Base-by-base conservation (phyloP, 2,888 invertebrate genomes). In the Eupsilia transversa region DNA sequence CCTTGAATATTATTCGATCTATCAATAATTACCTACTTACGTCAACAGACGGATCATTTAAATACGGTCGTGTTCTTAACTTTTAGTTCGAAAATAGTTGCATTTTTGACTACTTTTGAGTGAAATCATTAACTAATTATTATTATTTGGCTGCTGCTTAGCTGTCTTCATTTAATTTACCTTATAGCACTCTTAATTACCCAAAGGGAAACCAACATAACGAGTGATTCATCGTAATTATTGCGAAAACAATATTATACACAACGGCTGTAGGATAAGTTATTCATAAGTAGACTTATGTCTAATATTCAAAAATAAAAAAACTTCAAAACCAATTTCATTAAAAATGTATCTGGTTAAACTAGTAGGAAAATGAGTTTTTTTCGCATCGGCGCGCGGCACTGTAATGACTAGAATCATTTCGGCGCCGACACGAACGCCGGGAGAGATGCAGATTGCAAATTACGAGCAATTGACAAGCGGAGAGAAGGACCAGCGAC, bases 1-100 rank as follows among this genome's bases (percentile, higher is more conserved):
- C 88, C 89, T 90, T 89, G 87, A 84, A 84, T 77, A 83, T 68
- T 71, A 75, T 83, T 80, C 46, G 66, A 75, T 79, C 79, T 72
- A 81, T 77, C 74, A 83, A 75, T 72, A 83, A 75, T 72, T 61
- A 77, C 52, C n/a, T 52, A 77, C 49, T 46, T 59, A 72, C 43
- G 80, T 67, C 35, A 80, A 33, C 41, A 46, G 52, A 67, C 38
- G 33, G 23, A 38, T 61, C 20, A 35, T 60, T 80, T 12, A 33
- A 27, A 61, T n/a, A n/a, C 30, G 6, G 3, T 49, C 41, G 27
- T 43, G 27, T 54, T 61, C 35, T 49, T 60, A 52, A 27, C 14
- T 20, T 2, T 7, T 52, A 61, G 20, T 46, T 63, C 27, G 17
- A 46, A 70, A 57, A 35, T n/a, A 41, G n/a, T 59, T 69, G 3